Conservation (phyloP, 2,113 vertebrate genomes). For the Cyanistes caeruleus region DNA sequence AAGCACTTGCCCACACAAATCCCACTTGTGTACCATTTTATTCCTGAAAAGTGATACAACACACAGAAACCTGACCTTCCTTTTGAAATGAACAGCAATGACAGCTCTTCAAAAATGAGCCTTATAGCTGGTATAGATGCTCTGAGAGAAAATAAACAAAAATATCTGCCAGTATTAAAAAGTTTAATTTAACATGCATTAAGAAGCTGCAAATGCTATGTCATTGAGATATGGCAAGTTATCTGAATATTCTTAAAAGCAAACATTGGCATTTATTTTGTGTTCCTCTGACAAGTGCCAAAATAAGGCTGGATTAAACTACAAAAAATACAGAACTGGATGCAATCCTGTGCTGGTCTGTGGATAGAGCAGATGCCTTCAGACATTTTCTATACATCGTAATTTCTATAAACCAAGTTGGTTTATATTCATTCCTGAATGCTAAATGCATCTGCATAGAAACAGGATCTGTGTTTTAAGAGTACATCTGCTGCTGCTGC, state of each 20-base stretch:
- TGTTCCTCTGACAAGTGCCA: neutral
- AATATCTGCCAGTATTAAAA: neutral
- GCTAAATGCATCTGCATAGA: slow-evolving; percentile 51
- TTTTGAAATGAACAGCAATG: neutral
- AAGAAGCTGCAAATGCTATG: neutral
- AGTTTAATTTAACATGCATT: neutral
- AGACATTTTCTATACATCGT: neutral
- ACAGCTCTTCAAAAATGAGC: neutral
- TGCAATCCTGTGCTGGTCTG: neutral
- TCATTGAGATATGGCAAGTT: neutral
- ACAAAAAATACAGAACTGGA: slow-evolving; percentile 35
- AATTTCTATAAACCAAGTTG: slow-evolving; percentile 29
- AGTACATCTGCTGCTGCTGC: slow-evolving; percentile 45
- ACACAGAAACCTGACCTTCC: neutral
- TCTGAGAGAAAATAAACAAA: neutral
- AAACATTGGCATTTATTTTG: slow-evolving; percentile 3
- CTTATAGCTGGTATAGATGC: neutral
- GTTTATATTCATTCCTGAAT: slow-evolving; percentile 47
- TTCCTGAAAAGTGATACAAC: neutral
- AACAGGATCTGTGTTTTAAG: slow-evolving; percentile 50
- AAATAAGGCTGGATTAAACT: slow-evolving; percentile 16
- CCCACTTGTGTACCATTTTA: neutral
- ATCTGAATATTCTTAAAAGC: slow-evolving; percentile 7
- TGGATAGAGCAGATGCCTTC: slow-evolving; percentile 50
- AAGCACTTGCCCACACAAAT: neutral